Base-by-base conservation (phyloP, 2,113 vertebrate species). In the Larimichthys crocea region DNA sequence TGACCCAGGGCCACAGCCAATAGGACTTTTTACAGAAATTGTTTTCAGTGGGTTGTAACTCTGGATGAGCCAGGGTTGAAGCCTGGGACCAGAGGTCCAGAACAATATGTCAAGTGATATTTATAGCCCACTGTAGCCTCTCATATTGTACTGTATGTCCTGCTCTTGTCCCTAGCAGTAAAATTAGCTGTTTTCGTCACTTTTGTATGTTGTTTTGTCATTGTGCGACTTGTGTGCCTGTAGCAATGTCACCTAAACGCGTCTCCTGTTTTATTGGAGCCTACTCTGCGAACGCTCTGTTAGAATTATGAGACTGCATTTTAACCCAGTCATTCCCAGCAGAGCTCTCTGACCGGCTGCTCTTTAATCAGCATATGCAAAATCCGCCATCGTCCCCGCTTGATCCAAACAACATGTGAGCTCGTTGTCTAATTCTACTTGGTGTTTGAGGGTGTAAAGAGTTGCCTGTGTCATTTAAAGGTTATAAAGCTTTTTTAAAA, bases 91-190 rank as follows among this genome's bases (percentile, higher is more conserved):
- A 62, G 67, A 81, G 12, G 53, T 86, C 82, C 75, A 64, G 73
- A 83, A 84, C 86, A 74, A 46, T 55, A 46, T 80, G 65, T 70
- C 78, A 74, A 69, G 57, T 20, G 69, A 74, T 91, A 91, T 90
- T 91, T 87, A 90, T 86, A 75, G 80, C 76, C 31, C 9, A 10
- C 29, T 57, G 63, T 66, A 79, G 68, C 71, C 61, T 80, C 65
- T 55, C 53, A 48, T 65, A 29, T 66, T 50, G 62, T 50, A 73
- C 81, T 79, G 46, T 74, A 64, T 79, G 73, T 79, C 82, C 74
- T 79, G 84, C 46, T 42, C 44, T 70, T 79, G 59, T 74, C 68
- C 79, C 78, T 62, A 9, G 72, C 81, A 68, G 81, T 61, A 70
- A 52, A 80, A 80, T 49, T 24, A 15, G 70, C 62, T 72, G 29